Evolutionary conservation across 2,888 invertebrate species (phyloP).

Genomic region (Bellardia pandia): DNA sequence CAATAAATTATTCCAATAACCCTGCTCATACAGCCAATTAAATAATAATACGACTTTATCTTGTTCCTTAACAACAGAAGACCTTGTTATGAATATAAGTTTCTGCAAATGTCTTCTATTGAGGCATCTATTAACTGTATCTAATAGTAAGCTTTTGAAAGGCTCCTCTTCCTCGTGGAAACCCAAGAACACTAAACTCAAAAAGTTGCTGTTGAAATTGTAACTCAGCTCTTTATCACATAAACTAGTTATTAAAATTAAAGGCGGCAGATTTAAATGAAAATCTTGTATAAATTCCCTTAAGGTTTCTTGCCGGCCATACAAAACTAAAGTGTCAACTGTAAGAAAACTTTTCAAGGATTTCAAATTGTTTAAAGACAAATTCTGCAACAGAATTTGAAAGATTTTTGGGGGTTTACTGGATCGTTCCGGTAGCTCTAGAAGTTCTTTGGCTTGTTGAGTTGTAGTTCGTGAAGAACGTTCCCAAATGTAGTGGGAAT

Average conservation of each 20-base stretch:
- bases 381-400: conserved; percentile 7
- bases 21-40: conserved; percentile 21
- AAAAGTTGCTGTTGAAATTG: neutral
- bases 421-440: neutral
- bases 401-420: neutral
- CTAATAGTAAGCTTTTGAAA: neutral
- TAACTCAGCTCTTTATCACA: neutral
- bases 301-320: neutral
- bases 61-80: neutral
- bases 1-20: conserved; percentile 45
- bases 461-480: no score
- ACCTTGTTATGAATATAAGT: conserved; percentile 7
- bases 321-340: conserved; percentile 16
- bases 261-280: neutral
- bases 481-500: no score
- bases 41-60: neutral
- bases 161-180: neutral
- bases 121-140: neutral
- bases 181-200: conserved; percentile 15
- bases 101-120: neutral
- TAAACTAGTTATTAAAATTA: neutral
- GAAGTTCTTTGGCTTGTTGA: no score
- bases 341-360: neutral
- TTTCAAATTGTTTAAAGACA: neutral
- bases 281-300: neutral